These are phyloP conservation scores for Prinia subflava DNA, from an alignment of 2,113 vertebrate genomes.

Conservation along the genomic window DNA sequence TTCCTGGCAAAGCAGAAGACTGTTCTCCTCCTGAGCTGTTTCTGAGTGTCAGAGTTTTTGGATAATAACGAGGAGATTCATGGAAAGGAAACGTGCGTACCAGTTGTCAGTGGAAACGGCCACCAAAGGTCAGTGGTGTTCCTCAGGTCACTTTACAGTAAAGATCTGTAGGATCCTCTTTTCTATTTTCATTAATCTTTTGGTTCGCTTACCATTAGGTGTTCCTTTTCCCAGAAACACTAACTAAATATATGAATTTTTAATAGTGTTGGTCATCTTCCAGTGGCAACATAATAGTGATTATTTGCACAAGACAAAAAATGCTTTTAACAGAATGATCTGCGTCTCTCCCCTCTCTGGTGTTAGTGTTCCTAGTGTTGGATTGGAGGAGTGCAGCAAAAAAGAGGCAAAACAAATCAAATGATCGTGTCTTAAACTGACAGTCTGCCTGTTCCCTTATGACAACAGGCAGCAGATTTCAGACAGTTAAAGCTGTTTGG, in stretches of 20 bases:
- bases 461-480: not conserved
- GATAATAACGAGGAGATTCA: not conserved
- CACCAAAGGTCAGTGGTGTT: not conserved
- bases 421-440: not conserved
- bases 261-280: not conserved
- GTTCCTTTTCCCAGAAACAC: not conserved
- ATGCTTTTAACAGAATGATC: not conserved
- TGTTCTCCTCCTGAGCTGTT: not conserved
- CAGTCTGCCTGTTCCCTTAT: not conserved
- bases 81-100: not conserved
- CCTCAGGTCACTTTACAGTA: not conserved
- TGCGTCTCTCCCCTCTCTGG: not conserved
- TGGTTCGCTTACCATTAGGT: not conserved
- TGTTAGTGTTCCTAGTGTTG: not conserved
- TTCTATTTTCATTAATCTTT: not conserved
- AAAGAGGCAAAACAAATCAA: not conserved
- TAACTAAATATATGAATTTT: not conserved
- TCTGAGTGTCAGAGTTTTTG: not conserved
- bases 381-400: not conserved
- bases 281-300: not conserved
- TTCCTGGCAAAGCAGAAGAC: not conserved
- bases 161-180: not conserved
- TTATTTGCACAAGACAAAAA: slow-evolving; percentile 11
- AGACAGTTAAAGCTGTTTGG: not conserved
- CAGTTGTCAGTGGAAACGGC: not conserved